Conservation (phyloP, 2,888 invertebrate genomes). For the Brenthis daphne region DNA sequence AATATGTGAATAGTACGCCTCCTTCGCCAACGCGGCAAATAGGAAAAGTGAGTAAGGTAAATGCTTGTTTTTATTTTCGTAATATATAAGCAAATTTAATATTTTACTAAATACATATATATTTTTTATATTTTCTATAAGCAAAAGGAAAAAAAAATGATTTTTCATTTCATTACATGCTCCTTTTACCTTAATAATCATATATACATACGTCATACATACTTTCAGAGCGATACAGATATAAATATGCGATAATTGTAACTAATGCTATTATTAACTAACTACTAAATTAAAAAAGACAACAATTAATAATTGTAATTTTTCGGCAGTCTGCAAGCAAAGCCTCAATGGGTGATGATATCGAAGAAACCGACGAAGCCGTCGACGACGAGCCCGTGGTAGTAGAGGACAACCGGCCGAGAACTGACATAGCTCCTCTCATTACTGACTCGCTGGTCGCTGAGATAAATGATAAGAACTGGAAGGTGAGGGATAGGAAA, state of each 20-base stretch:
- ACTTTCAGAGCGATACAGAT: too few relatives aligned
- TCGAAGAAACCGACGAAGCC: slow-evolving; percentile 73
- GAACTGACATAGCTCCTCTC: slow-evolving; percentile 90
- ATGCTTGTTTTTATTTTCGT: too few relatives aligned
- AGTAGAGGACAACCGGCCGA: slow-evolving; percentile 87
- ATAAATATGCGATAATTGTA: too few relatives aligned
- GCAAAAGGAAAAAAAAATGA: neutral
- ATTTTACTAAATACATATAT: too few relatives aligned
- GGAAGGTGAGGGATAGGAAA: slow-evolving; percentile 85
- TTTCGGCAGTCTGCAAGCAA: slow-evolving; percentile 76
- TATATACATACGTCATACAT: too few relatives aligned
- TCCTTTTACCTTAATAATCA: too few relatives aligned
- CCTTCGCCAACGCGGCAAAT: slow-evolving; percentile 88
- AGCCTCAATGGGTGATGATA: slow-evolving; percentile 74
- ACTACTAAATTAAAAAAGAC: too few relatives aligned
- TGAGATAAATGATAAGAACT: slow-evolving; percentile 94
- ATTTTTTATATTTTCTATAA: too few relatives aligned
- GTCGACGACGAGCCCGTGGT: slow-evolving; percentile 75
- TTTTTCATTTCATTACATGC: neutral
- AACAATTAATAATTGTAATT: neutral
- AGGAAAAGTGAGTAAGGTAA: slow-evolving; percentile 69
- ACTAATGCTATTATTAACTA: too few relatives aligned
- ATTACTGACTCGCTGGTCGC: slow-evolving; percentile 91
- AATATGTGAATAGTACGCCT: slow-evolving; percentile 88
- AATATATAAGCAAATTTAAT: too few relatives aligned